Conservation (phyloP, 2,888 invertebrate genomes). For the Sarcophaga carnaria region DNA sequence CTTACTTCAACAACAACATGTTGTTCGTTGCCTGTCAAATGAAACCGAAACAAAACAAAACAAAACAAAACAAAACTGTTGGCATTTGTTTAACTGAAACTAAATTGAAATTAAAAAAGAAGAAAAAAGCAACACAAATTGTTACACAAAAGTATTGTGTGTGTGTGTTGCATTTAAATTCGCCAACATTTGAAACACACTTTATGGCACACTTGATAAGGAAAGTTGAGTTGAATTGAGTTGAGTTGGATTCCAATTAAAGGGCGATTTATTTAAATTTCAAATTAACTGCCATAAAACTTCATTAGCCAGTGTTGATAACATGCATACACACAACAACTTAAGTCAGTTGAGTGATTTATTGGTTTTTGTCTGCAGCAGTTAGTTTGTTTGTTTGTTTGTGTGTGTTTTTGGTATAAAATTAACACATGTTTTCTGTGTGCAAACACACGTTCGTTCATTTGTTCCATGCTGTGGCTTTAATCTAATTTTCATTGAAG, state of each 20-base stretch:
- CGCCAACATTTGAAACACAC: constrained; percentile 18
- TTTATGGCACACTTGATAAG: not conserved
- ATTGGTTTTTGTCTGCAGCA: constrained; percentile 12
- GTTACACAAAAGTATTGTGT: not conserved
- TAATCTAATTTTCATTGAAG: not conserved
- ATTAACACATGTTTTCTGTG: constrained; percentile 8
- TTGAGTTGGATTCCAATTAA: constrained; percentile 39
- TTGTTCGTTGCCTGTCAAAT: constrained; percentile 16
- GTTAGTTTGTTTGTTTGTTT: not conserved
- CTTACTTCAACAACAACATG: constrained; percentile 17
- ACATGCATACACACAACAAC: not conserved
- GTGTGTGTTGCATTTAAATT: constrained; percentile 6
- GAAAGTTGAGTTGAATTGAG: not conserved
- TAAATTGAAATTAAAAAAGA: too few relatives aligned
- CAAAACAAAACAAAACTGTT: not conserved
- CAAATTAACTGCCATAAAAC: constrained; percentile 54
- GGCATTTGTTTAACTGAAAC: not conserved
- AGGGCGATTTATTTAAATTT: constrained; percentile 50
- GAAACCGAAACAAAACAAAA: not conserved
- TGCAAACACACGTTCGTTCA: not conserved
- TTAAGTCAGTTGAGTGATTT: constrained; percentile 25
- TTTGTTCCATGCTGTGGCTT: not conserved
- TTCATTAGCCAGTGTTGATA: constrained; percentile 4
- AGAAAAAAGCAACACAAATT: too few relatives aligned
- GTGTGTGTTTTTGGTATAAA: not conserved